phyloP scores from a whole-genome alignment of 2,113 vertebrate species.

The Tympanuchus pallidicinctus region DNA sequence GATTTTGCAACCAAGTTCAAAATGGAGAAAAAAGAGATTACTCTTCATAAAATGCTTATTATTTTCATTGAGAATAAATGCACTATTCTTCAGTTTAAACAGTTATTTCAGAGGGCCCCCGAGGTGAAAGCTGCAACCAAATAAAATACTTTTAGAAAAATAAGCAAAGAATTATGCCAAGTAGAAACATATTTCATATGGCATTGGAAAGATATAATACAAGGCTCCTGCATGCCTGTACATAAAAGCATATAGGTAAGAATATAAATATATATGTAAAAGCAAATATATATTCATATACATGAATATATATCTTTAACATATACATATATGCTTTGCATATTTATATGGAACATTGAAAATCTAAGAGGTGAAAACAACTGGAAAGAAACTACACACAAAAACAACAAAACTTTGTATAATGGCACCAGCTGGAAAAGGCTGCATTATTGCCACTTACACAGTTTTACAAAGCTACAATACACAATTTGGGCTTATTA shows the following conservation, averaged over 20 bases:
- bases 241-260: too few relatives aligned
- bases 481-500: background rate
- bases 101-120: background rate
- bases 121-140: background rate
- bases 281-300: too few relatives aligned
- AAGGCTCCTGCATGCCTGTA: background rate
- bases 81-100: background rate
- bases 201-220: background rate
- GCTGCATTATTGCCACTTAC: background rate
- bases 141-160: background rate
- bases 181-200: background rate
- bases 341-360: background rate
- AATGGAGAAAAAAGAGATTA: background rate
- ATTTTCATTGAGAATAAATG: background rate
- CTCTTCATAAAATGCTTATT: background rate
- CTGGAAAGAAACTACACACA: rapidly evolving
- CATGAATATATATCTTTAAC: too few relatives aligned
- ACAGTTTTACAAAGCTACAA: background rate
- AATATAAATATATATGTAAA: too few relatives aligned
- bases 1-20: background rate
- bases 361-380: background rate
- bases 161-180: background rate
- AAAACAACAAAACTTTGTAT: background rate
- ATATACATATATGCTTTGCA: background rate
- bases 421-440: background rate